Evolutionary conservation across 2,888 invertebrate species (phyloP).

Genomic region (Melanchra persicariae): DNA sequence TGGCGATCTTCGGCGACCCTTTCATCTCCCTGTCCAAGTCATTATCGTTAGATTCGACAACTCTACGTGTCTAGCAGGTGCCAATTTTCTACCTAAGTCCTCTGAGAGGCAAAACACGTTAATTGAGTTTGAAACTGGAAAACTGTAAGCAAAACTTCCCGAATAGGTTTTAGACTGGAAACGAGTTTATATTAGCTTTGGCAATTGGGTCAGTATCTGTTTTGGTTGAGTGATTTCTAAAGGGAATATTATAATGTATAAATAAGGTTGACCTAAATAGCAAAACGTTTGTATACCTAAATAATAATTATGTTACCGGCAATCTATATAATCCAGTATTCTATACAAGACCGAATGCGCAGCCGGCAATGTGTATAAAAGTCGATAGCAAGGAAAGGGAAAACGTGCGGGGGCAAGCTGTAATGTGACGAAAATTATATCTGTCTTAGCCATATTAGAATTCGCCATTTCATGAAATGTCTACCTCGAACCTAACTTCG

Average conservation of each 20-base stretch:
- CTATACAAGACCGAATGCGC: too few relatives aligned
- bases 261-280: background rate
- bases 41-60: slow-evolving; percentile 73
- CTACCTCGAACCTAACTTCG: too few relatives aligned
- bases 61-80: slow-evolving; percentile 39
- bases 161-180: slow-evolving; percentile 43
- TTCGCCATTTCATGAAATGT: too few relatives aligned
- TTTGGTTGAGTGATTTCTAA: slow-evolving; percentile 24
- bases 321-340: too few relatives aligned
- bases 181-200: slow-evolving; percentile 58
- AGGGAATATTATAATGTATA: background rate
- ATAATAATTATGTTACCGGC: too few relatives aligned
- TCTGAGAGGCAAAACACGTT: slow-evolving; percentile 60
- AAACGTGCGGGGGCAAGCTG: too few relatives aligned
- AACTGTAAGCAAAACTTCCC: slow-evolving; percentile 57
- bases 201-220: slow-evolving; percentile 19
- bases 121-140: slow-evolving; percentile 54
- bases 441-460: too few relatives aligned
- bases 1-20: slow-evolving; percentile 78
- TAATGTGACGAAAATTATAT: too few relatives aligned
- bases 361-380: too few relatives aligned
- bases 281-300: too few relatives aligned
- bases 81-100: slow-evolving; percentile 60
- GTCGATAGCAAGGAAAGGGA: too few relatives aligned
- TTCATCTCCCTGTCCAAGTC: slow-evolving; percentile 73